Percentiles rank a stretch among this genome's conserved stretches.
Conservation (phyloP, 2,113 vertebrate genomes). For the Proterorhinus semilunaris region DNA sequence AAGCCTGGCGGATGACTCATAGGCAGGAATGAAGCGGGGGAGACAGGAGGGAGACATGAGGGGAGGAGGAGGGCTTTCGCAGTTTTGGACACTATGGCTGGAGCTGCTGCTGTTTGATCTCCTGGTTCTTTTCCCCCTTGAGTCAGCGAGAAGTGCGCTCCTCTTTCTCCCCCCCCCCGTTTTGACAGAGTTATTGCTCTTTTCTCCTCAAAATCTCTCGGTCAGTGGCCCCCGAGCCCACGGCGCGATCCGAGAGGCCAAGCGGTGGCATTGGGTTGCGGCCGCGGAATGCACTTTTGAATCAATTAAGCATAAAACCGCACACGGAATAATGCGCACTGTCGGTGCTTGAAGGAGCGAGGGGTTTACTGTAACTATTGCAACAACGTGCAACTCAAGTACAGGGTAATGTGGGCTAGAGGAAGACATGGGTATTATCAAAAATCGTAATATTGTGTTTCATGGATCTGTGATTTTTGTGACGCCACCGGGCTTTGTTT, state of each 20-base stretch:
- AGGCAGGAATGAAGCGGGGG: conserved; percentile 59
- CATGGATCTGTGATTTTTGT: no score
- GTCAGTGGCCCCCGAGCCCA: conserved; percentile 29
- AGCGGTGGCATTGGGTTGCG: conserved; percentile 24
- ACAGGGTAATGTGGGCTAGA: no score
- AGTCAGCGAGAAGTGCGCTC: conserved; percentile 48
- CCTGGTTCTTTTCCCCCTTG: conserved; percentile 25
- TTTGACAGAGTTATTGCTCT: conserved; percentile 29
- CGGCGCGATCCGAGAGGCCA: conserved; percentile 44
- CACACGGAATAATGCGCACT: conserved; percentile 9
- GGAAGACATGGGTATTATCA: no score
- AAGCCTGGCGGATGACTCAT: conserved; percentile 72
- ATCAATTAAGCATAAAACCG: conserved; percentile 45
- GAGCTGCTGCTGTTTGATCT: conserved; percentile 55
- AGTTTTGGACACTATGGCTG: conserved; percentile 52
- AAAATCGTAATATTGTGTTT: no score
- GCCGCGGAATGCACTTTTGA: conserved; percentile 24
- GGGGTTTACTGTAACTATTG: background rate
- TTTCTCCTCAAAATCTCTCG: background rate
- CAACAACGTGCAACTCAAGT: no score
- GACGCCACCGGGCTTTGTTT: no score
- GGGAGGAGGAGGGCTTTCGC: conserved; percentile 38
- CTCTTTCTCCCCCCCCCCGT: conserved; percentile 15
- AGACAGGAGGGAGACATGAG: conserved; percentile 34
- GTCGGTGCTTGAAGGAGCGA: background rate